Base-by-base conservation (phyloP, 1,140 invertebrate species). In the Elysia chlorotica region DNA sequence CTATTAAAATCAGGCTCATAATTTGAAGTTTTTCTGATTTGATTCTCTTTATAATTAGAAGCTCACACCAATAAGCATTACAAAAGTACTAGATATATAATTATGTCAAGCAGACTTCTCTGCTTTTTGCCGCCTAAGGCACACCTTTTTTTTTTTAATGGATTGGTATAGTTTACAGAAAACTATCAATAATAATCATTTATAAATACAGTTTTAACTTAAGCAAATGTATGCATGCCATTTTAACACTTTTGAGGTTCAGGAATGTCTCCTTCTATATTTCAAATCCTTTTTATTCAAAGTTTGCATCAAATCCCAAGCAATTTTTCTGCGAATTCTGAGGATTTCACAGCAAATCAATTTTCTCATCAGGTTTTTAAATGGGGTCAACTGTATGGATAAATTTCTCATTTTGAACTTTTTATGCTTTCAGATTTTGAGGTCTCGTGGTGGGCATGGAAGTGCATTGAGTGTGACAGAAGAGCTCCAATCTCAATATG, bases 401-500 rank as follows among this genome's bases (percentile, higher is more conserved):
- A n/a, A n/a, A n/a, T n/a, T n/a, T n/a, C n/a, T n/a, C n/a, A 48
- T 14, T n/a, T n/a, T 48, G 41, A 48, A 48, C n/a, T 48, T 48
- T 65, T 65, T 65, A 6, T 30, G 3, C 30, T 41, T 65, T 65
- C 25, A 65, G 63, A 41, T 65, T 28, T 14, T 65, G 35, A 33
- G 23, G 38, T 33, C 63, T 38, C 63, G 41, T 5, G 1, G 28
- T 14, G 37, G 63, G 30, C 21, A 25, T 1, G 21, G 19, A 2
- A 65, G 63, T 65, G 37, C 41, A 25, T 37, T 25, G 41, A n/a
- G 38, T 6, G n/a, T 65, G 30, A 41, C 63, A 65, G 63, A 65
- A 65, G 63, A 65, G 37, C 23, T 65, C 2, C 63, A 65, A 37
- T 41, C 23, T 19, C 63, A 65, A 25, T 41, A 65, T 41, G 37